Evolutionary conservation across 2,888 invertebrate species (phyloP).

Genomic region (Ophonus ardosiacus): DNA sequence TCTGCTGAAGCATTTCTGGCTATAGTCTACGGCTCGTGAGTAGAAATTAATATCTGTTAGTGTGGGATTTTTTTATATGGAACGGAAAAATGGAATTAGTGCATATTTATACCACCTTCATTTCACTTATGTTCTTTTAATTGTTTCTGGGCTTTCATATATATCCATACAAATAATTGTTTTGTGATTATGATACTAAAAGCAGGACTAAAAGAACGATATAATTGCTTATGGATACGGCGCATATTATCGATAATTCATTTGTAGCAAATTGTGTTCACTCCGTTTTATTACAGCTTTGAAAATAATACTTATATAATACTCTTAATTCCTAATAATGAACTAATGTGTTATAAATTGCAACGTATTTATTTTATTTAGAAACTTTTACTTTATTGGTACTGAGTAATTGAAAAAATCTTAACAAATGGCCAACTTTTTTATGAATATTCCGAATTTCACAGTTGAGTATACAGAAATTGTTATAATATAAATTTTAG

Average conservation of each 20-base stretch:
- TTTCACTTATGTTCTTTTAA: background rate
- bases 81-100: slow-evolving; percentile 3
- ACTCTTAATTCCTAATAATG: too few relatives aligned
- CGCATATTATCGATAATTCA: background rate
- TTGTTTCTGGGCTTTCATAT: background rate
- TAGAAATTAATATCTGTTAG: slow-evolving; percentile 20
- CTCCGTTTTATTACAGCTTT: too few relatives aligned
- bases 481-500: too few relatives aligned
- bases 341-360: too few relatives aligned
- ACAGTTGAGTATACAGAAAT: too few relatives aligned
- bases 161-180: background rate
- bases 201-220: background rate
- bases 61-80: background rate
- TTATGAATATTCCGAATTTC: too few relatives aligned
- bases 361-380: too few relatives aligned
- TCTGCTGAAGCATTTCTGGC: slow-evolving; percentile 35
- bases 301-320: too few relatives aligned
- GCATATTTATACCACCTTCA: background rate
- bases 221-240: background rate
- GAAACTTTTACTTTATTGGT: too few relatives aligned
- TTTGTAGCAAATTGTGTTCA: background rate
- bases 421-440: too few relatives aligned
- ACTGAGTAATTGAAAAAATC: too few relatives aligned
- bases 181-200: background rate
- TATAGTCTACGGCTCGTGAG: slow-evolving; percentile 27